These are phyloP conservation scores for Dorcus parallelipipedus DNA, from an alignment of 2,888 invertebrate species.

Conservation along the genomic window DNA sequence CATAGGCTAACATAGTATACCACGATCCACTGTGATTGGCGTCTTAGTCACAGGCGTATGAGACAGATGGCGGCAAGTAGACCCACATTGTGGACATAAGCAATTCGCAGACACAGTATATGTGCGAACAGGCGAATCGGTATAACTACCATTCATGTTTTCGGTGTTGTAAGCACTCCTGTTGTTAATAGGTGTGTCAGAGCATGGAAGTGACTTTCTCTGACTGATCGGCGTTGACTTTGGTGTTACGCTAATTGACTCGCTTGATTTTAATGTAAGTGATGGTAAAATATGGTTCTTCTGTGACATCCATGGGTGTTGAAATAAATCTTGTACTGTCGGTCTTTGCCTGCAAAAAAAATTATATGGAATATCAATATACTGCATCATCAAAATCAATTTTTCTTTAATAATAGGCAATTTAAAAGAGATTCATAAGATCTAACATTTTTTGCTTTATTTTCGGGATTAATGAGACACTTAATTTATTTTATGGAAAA, in stretches of 20 bases:
- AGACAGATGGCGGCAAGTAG: constrained; percentile 47
- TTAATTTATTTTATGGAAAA: too few species aligned
- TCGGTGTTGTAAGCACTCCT: constrained; percentile 31
- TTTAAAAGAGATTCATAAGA: too few species aligned
- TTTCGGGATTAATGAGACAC: too few species aligned
- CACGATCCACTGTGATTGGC: constrained; percentile 49
- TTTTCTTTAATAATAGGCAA: too few species aligned
- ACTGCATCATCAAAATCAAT: background rate
- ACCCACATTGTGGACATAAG: constrained; percentile 50
- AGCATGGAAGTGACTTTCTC: constrained; percentile 38
- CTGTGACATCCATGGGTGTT: constrained; percentile 78
- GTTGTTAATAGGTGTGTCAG: constrained; percentile 22
- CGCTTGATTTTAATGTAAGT: constrained; percentile 27
- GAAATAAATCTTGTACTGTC: constrained; percentile 82
- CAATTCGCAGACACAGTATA: constrained; percentile 44
- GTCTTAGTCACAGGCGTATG: constrained; percentile 46
- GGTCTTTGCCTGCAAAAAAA: constrained; percentile 73
- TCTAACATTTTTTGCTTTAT: too few species aligned
- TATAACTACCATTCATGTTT: constrained; percentile 36
- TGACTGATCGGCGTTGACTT: constrained; percentile 40
- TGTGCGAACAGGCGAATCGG: constrained; percentile 41
- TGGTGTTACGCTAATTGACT: constrained; percentile 22
- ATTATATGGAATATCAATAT: background rate
- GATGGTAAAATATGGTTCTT: constrained; percentile 38
- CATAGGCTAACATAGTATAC: constrained; percentile 50